phyloP scores from a whole-genome alignment of 2,113 vertebrate genomes.

The Typhlomys cinereus region DNA sequence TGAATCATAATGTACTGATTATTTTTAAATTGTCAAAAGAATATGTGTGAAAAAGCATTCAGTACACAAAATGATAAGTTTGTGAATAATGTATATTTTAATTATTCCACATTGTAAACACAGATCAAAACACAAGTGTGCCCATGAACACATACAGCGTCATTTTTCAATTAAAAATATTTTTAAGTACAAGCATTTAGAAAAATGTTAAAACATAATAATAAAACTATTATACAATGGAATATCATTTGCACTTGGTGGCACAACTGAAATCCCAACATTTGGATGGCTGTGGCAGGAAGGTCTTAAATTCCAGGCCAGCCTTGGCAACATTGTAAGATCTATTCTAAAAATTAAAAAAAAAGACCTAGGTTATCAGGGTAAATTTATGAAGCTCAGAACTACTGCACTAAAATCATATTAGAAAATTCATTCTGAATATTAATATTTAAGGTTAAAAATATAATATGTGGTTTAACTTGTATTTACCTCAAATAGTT shows the following conservation, averaged over 20 bases:
- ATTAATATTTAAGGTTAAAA: background rate
- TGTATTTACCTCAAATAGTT: background rate
- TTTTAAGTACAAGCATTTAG: too few relatives aligned
- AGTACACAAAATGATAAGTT: background rate
- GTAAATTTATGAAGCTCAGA: background rate
- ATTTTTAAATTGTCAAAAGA: background rate
- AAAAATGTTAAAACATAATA: too few relatives aligned
- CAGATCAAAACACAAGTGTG: background rate
- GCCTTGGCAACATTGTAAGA: too few relatives aligned
- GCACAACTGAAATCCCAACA: too few relatives aligned
- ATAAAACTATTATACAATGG: too few relatives aligned
- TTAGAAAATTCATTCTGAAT: background rate
- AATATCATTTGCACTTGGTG: too few relatives aligned
- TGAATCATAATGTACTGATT: too few relatives aligned
- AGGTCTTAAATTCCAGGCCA: too few relatives aligned
- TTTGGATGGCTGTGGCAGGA: too few relatives aligned
- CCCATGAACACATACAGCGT: background rate
- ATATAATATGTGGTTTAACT: background rate
- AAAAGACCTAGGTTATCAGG: conserved; percentile 2
- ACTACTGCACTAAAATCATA: background rate
- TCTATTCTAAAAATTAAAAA: too few relatives aligned
- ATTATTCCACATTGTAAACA: background rate
- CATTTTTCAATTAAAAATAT: background rate
- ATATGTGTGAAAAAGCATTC: background rate
- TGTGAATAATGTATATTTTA: background rate